These are phyloP conservation scores for Amniataba percoides DNA, from an alignment of 2,797 vertebrate species.

Conservation along the genomic window DNA sequence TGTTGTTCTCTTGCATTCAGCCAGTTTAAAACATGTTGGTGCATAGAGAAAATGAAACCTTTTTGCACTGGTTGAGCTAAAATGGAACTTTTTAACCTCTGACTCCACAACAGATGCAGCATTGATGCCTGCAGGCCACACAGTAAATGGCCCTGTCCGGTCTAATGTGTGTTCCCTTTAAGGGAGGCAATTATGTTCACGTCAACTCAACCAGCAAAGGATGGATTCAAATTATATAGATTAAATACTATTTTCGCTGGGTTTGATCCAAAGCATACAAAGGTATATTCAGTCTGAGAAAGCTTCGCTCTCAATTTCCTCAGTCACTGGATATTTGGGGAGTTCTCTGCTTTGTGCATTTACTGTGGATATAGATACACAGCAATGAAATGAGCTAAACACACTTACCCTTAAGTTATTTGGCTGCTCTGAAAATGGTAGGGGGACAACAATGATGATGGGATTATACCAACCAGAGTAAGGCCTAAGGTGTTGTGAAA, in stretches of 20 bases:
- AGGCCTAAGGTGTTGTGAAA: background rate
- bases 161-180: background rate
- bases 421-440: background rate
- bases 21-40: background rate
- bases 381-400: background rate
- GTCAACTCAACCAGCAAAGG: background rate
- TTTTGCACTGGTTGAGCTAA: constrained; percentile 12
- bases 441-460: background rate
- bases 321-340: background rate
- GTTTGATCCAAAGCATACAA: background rate
- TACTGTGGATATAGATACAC: background rate
- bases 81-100: constrained; percentile 11
- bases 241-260: background rate
- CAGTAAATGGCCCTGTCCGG: background rate
- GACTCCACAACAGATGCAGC: constrained; percentile 4
- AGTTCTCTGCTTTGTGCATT: background rate
- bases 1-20: constrained; percentile 11
- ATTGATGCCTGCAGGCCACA: constrained; percentile 10
- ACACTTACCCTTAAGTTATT: background rate
- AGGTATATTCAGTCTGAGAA: background rate
- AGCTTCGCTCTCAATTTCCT: background rate
- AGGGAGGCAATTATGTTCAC: background rate
- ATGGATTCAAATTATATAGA: background rate
- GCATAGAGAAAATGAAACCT: background rate
- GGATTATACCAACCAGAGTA: background rate